A percentile compares a stretch with the other conserved stretches of the same genome.
phyloP scores from a whole-genome alignment of 2,797 vertebrate genomes.

The Paedocypris micromegethes region DNA sequence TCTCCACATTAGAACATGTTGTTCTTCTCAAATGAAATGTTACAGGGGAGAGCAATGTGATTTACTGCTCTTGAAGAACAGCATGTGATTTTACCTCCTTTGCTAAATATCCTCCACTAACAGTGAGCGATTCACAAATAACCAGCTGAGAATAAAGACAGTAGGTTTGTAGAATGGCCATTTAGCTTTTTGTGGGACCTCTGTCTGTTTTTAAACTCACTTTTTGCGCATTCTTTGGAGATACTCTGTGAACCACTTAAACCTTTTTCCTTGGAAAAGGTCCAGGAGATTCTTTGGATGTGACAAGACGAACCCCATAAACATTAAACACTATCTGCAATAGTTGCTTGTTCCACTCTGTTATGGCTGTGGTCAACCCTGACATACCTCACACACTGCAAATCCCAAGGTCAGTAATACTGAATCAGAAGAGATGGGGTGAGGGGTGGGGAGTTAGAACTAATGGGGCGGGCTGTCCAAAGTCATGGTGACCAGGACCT shows the following conservation, averaged over 20 bases:
- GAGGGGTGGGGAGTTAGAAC: slow-evolving; percentile 11
- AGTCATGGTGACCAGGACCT: slow-evolving; percentile 73
- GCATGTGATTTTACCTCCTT: slow-evolving; percentile 4
- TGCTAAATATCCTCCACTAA: not conserved
- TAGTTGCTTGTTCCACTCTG: not conserved
- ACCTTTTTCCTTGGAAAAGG: slow-evolving; percentile 4
- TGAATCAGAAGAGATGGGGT: slow-evolving; percentile 32
- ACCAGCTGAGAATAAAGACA: no score
- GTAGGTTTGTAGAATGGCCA: no score
- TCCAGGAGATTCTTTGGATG: slow-evolving; percentile 5
- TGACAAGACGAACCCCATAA: not conserved
- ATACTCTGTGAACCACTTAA: slow-evolving; percentile 7
- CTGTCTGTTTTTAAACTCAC: not conserved
- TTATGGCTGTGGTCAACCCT: not conserved
- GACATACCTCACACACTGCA: slow-evolving; percentile 11
- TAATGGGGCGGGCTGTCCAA: slow-evolving; percentile 57
- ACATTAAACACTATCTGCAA: not conserved
- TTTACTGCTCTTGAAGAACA: slow-evolving; percentile 12
- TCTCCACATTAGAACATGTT: slow-evolving; percentile 58
- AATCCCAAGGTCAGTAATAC: slow-evolving; percentile 20
- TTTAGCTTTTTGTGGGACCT: no score
- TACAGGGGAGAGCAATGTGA: slow-evolving; percentile 50
- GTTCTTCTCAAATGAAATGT: slow-evolving; percentile 53
- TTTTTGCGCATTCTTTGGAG: slow-evolving; percentile 14
- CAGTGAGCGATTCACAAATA: not conserved